Base-by-base conservation (phyloP, 1,140 invertebrate genomes). In the Spodoptera litura region DNA sequence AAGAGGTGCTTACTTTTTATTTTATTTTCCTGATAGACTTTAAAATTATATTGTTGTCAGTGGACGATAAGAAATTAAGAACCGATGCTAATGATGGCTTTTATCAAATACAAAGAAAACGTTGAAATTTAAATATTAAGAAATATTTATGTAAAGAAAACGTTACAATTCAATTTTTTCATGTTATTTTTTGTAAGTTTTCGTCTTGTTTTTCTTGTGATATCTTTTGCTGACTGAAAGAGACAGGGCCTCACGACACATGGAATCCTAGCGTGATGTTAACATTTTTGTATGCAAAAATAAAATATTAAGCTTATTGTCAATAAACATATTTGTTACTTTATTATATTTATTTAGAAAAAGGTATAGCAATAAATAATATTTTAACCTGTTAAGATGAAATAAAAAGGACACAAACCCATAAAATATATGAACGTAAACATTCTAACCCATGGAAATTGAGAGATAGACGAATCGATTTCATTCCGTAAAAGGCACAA, bases 401-500 rank as follows among this genome's bases (percentile, higher is more conserved):
- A 15, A 71, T 56, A 15, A 71, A 71, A 71, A 56, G n/a, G 68
- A 61, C 38, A 64, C 25, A 52, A 55, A 49, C 11, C 73, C 58
- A 70, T 27, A n/a, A 35, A 25, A 52, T n/a, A 13, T 27, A 58
- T 20, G 56, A 71, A 59, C 44, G 56, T 56, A 64, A 75, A 31
- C 59, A 20, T 56, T 55, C 51, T 49, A 53, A 66, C 68, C 70
- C 44, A 27, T 62, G 53, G 62, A 61, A 70, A 73, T 70, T 59
- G 77, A 68, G 68, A 78, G 81, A 84, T 80, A 83, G 85, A 35
- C 81, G 87, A 87, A 87, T 86, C 80, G 82, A 83, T 86, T 81
- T 81, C 49, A 64, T 66, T 75, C 80, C 83, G 83, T 86, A 84
- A 83, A 64, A 76, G 62, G 59, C 82, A 85, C 79, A 81, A 83